Conservation (phyloP, 92 coral and sea anemone species). For the Actinernus sp. region DNA sequence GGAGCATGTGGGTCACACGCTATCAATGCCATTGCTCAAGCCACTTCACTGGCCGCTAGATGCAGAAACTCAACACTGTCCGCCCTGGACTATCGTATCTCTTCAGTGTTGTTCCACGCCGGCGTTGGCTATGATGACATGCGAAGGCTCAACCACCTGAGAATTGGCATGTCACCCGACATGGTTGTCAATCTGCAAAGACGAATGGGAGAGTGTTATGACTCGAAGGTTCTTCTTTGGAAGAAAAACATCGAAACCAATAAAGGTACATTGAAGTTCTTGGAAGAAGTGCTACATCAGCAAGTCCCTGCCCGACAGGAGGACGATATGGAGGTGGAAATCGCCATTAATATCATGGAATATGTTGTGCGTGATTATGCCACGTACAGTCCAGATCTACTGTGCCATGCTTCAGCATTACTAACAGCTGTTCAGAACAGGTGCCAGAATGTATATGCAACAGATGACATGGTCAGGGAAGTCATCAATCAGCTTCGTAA, state of each 20-base stretch:
- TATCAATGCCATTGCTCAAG: slow-evolving; percentile 14
- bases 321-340: slow-evolving; percentile 35
- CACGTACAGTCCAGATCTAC: slow-evolving; percentile 9
- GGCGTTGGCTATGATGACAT: slow-evolving; percentile 22
- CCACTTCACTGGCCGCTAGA: slow-evolving; percentile 35
- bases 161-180: slow-evolving; percentile 39
- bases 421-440: neutral
- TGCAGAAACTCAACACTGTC: slow-evolving; percentile 40
- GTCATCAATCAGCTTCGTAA: slow-evolving; percentile 6
- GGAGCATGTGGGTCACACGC: slow-evolving; percentile 49
- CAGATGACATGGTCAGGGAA: slow-evolving; percentile 21
- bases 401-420: slow-evolving; percentile 14
- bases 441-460: slow-evolving; percentile 3
- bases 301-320: slow-evolving; percentile 14
- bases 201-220: slow-evolving; percentile 14
- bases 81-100: slow-evolving; percentile 38
- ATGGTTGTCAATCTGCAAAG: slow-evolving; percentile 10
- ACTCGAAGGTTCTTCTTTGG: slow-evolving; percentile 36
- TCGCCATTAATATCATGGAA: neutral
- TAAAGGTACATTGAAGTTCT: neutral
- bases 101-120: slow-evolving; percentile 31
- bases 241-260: slow-evolving; percentile 14
- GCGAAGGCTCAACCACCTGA: slow-evolving; percentile 17
- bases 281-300: slow-evolving; percentile 21
- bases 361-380: slow-evolving; percentile 6